Base-by-base conservation (phyloP, 2,113 vertebrate species). In the Pelobates fuscus region DNA sequence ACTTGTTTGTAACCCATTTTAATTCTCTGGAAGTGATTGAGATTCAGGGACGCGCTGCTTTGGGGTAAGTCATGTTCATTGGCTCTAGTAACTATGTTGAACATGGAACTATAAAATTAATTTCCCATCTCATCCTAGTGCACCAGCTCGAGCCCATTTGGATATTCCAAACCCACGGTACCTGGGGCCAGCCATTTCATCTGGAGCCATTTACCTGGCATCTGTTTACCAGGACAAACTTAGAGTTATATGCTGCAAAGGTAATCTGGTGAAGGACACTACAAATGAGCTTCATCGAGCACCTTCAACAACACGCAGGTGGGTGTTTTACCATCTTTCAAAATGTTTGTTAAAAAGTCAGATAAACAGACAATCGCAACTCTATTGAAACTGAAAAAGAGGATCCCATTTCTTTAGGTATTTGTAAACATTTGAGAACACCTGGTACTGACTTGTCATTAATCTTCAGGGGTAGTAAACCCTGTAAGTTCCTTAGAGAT, bases 161-260 rank as follows among this genome's bases (percentile, higher is more conserved):
- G 96, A 98, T 86, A 95, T 99, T 60, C 97, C 97, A 0, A 99
- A 93, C 80, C 97, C 97, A 0, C 95, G 97, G 30, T 97, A 98
- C 81, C 89, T 99, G 26, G 97, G 97, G 59, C 97, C 97, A 0
- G 97, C 96, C 10, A 98, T 99, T 84, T 98, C 97, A 57, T 96
- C 95, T 0, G 96, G 97, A 63, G 97, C 97, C 0, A 95, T 99
- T 78, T 99, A 99, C 82, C 82, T 99, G 87, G 97, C 96, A n/a
- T 99, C 97, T 15, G 97, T 96, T 25, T 99, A 99, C 83, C 97
- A 99, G 86, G 98, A 98, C 86, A 99, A 99, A 71, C 82, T 99
- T 61, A 85, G 97, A 80, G 94, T 99, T 70, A 98, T 99, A 83
- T 99, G 97, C 90, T 99, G 97, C 73, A 99, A 99, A 83, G 97